Conservation (phyloP, 2,797 vertebrate species). For the Remorina albescens region DNA sequence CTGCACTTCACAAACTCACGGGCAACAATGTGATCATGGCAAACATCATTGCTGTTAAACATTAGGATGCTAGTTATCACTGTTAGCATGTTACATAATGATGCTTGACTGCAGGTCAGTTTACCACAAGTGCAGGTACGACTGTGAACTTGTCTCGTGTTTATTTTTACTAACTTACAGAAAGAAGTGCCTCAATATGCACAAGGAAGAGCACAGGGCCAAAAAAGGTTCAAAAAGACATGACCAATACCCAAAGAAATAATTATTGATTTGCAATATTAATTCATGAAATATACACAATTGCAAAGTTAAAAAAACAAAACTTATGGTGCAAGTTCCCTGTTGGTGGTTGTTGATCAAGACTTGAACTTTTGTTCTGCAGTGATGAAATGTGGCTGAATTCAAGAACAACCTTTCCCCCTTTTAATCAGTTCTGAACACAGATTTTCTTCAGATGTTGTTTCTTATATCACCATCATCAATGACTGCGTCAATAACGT, state of each 20-base stretch:
- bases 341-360: conserved; percentile 8
- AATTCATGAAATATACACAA: not conserved
- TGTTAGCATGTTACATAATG: not conserved
- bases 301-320: not conserved
- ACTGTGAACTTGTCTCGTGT: too few species aligned
- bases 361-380: conserved; percentile 27
- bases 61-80: not conserved
- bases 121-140: not conserved
- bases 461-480: conserved; percentile 16
- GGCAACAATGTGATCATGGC: not conserved
- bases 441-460: conserved; percentile 3
- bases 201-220: not conserved
- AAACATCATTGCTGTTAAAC: not conserved
- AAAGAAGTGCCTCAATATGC: too few species aligned
- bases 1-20: too few species aligned
- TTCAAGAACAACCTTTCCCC: conserved; percentile 47
- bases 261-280: not conserved
- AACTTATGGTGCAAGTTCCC: not conserved
- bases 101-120: not conserved
- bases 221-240: not conserved
- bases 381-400: conserved; percentile 24
- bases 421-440: not conserved
- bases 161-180: not conserved
- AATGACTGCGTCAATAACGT: conserved; percentile 24
- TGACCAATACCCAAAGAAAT: not conserved